These are phyloP conservation scores for Pseudobourletiella spinata DNA, from an alignment of 1,140 invertebrate genomes.

Conservation along the genomic window DNA sequence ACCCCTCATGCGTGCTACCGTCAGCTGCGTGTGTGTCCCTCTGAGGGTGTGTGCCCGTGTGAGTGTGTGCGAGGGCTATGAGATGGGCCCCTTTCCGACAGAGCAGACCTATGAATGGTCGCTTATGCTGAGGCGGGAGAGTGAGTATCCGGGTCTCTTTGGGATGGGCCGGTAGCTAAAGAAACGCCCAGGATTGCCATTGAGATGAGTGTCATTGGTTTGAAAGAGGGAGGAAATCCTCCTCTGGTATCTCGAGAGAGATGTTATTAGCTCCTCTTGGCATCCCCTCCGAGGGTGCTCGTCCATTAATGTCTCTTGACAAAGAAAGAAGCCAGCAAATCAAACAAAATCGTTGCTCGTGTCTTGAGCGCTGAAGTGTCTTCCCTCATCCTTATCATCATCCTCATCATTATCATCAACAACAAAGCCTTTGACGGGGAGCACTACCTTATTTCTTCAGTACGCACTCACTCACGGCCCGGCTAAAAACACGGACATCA, in stretches of 20 bases:
- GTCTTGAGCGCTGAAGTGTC: conserved; percentile 14
- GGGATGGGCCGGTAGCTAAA: conserved; percentile 3
- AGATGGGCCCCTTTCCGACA: too few species aligned
- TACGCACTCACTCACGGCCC: too few species aligned
- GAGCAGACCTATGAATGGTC: too few species aligned
- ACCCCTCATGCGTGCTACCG: too few species aligned
- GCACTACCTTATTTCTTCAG: too few species aligned
- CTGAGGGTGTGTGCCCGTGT: too few species aligned
- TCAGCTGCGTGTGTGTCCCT: too few species aligned
- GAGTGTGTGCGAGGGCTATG: too few species aligned
- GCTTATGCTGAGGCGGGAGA: too few species aligned
- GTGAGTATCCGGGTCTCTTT: conserved; percentile 2
- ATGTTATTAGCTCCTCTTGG: conserved; percentile 36
- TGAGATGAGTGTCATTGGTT: conserved; percentile 30
- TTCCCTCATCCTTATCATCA: conserved; percentile 17
- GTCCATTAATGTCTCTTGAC: conserved; percentile 35
- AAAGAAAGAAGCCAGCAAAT: conserved; percentile 35
- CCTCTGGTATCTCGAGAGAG: conserved; percentile 30
- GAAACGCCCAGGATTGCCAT: conserved; percentile 23
- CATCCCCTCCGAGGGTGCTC: conserved; percentile 32
- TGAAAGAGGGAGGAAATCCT: conserved; percentile 22
- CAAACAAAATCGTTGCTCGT: conserved; percentile 35
- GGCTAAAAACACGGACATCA: too few species aligned
- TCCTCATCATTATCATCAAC: conserved; percentile 13
- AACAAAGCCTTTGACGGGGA: not conserved